Evolutionary conservation across 2,113 vertebrate species (phyloP).

Genomic region (Apistogramma diplotaenia): DNA sequence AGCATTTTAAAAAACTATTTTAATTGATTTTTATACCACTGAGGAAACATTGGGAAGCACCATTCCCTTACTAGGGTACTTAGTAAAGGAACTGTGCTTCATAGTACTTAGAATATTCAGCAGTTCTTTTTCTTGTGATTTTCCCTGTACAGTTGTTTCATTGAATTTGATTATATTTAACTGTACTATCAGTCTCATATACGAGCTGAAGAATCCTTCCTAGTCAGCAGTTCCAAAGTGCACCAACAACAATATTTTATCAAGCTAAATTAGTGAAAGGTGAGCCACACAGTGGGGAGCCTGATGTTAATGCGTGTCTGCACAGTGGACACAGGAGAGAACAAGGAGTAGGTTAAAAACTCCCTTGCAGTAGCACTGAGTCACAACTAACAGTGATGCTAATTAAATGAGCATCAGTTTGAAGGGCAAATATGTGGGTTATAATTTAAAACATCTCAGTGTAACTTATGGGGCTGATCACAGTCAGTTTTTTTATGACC

Average conservation of each 20-base stretch:
- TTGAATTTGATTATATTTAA: slow-evolving; percentile 7
- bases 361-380: background rate
- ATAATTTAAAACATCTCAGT: background rate
- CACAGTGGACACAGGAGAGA: background rate
- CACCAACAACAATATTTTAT: slow-evolving; percentile 44
- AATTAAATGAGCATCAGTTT: slow-evolving; percentile 22
- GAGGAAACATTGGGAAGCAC: background rate
- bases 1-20: background rate
- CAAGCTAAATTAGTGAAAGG: slow-evolving; percentile 34
- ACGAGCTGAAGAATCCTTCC: background rate
- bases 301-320: background rate
- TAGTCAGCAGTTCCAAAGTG: slow-evolving; percentile 48
- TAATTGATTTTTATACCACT: background rate
- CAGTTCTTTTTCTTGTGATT: background rate
- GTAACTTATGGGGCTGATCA: background rate
- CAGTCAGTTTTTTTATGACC: background rate
- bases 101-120: background rate
- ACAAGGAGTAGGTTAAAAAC: background rate
- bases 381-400: background rate
- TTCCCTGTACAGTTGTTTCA: background rate
- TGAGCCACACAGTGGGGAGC: slow-evolving; percentile 5
- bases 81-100: too few species aligned
- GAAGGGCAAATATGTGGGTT: background rate
- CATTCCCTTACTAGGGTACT: too few species aligned
- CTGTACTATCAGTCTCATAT: slow-evolving; percentile 33